These are phyloP conservation scores for Polyploca ridens DNA, from an alignment of 2,888 invertebrate genomes.

Conservation along the genomic window DNA sequence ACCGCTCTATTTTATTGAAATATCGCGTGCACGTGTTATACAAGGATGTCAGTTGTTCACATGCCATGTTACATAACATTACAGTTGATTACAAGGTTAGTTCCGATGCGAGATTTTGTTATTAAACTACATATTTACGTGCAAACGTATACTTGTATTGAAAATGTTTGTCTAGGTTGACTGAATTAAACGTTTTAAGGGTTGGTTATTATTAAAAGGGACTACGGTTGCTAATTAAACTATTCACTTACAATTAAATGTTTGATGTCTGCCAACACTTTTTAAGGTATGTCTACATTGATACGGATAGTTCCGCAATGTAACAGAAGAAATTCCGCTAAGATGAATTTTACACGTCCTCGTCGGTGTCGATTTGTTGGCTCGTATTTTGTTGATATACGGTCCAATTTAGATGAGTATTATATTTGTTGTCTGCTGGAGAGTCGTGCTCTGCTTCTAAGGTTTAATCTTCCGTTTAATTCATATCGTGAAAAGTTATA, in stretches of 20 bases:
- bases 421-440: background rate
- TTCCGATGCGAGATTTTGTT: slow-evolving; percentile 22
- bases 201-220: too few species aligned
- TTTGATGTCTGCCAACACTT: too few species aligned
- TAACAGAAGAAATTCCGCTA: too few species aligned
- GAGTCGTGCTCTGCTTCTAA: background rate
- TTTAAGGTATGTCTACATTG: too few species aligned
- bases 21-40: slow-evolving; percentile 40
- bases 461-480: background rate
- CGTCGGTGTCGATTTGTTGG: background rate
- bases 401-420: background rate
- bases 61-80: slow-evolving; percentile 16
- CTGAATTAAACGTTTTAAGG: too few species aligned
- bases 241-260: too few species aligned
- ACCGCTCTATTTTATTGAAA: slow-evolving; percentile 33
- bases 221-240: too few species aligned
- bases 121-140: slow-evolving; percentile 18
- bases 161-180: too few species aligned
- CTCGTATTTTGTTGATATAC: background rate
- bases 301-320: too few species aligned
- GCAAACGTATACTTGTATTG: too few species aligned
- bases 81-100: slow-evolving; percentile 16
- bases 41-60: slow-evolving; percentile 23
- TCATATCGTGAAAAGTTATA: background rate
- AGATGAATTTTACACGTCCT: background rate